A percentile compares a stretch with the other conserved stretches of the same genome.
Conservation (phyloP, 2,113 vertebrate genomes). For the Paralichthys olivaceus region DNA sequence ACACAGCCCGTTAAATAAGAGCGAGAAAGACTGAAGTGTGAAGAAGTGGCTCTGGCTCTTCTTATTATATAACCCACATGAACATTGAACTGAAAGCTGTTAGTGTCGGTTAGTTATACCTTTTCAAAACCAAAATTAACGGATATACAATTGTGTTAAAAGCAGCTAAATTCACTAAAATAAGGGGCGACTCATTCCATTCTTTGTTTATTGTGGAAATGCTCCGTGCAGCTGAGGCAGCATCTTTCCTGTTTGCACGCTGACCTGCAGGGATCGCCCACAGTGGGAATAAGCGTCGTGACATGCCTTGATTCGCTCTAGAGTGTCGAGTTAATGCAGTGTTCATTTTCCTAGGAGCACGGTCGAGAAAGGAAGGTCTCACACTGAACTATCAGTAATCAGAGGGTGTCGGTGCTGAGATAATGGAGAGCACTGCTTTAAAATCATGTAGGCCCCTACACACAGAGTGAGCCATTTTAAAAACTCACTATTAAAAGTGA, state of each 20-base stretch:
- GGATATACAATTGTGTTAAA: too few relatives aligned
- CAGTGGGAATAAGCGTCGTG: slow-evolving; percentile 4
- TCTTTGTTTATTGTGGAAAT: neutral
- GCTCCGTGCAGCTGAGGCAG: too few relatives aligned
- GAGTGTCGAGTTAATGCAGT: neutral
- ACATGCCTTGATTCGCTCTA: slow-evolving; percentile 3
- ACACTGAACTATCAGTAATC: slow-evolving; percentile 18
- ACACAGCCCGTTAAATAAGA: neutral
- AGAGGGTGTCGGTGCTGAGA: slow-evolving; percentile 6
- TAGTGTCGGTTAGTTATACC: neutral
- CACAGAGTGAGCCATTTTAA: neutral
- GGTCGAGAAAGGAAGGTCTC: neutral
- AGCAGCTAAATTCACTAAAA: too few relatives aligned
- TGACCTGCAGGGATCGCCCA: neutral
- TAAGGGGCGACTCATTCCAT: too few relatives aligned
- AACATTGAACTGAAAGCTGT: neutral
- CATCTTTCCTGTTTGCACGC: neutral
- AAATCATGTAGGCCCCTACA: too few relatives aligned
- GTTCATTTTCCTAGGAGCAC: neutral
- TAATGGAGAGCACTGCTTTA: neutral
- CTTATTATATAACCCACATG: neutral
- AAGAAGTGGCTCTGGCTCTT: neutral
- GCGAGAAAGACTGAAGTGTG: neutral
- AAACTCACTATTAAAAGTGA: neutral
- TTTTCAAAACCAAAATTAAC: too few relatives aligned